These are phyloP conservation scores for Jordanella pulchra DNA, from an alignment of 2,797 vertebrate genomes.

Conservation along the genomic window DNA sequence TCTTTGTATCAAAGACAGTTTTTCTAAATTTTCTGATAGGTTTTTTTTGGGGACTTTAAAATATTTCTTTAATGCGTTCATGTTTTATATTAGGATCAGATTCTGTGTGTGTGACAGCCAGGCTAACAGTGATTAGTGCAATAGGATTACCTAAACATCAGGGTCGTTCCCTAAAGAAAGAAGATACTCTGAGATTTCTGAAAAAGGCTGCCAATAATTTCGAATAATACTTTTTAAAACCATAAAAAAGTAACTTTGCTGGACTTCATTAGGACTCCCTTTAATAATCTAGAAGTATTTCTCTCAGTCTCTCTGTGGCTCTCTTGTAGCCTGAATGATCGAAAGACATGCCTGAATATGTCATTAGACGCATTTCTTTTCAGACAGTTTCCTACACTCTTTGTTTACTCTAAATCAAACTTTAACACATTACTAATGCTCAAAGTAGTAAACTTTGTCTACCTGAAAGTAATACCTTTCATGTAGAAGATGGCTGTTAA, in stretches of 20 bases:
- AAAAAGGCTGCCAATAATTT: neutral
- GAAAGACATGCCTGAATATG: neutral
- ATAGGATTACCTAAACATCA: neutral
- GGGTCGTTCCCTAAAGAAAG: neutral
- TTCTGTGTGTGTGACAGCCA: neutral
- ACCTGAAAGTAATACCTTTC: too few relatives aligned
- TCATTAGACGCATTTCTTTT: neutral
- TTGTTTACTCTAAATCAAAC: neutral
- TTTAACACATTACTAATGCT: neutral
- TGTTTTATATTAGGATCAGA: neutral
- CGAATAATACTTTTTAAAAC: neutral
- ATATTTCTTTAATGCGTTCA: neutral
- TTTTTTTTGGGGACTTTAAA: neutral
- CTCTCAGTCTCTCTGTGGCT: neutral
- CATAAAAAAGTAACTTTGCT: neutral
- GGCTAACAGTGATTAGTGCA: neutral
- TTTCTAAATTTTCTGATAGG: neutral
- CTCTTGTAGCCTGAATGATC: neutral
- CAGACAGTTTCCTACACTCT: neutral
- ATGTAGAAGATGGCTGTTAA: neutral
- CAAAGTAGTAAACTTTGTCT: neutral
- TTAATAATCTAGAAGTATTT: neutral
- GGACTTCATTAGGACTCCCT: neutral
- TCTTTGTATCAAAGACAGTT: neutral
- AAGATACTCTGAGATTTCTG: too few relatives aligned